Evolutionary conservation across 2,888 invertebrate genomes (phyloP).

Genomic region (Ligdia adustata): DNA sequence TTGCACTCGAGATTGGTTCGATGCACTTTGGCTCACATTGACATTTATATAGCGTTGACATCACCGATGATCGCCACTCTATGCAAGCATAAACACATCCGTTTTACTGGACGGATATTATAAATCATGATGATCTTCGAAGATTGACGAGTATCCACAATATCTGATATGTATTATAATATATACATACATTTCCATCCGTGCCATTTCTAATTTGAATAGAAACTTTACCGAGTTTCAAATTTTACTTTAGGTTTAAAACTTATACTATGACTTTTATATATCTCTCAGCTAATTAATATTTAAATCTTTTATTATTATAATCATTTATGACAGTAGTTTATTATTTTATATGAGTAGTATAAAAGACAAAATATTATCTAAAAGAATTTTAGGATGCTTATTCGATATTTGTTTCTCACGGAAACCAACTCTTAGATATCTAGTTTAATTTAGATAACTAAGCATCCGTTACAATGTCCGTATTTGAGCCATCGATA

Average conservation of each 20-base stretch:
- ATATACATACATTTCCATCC: not conserved
- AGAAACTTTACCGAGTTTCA: too few relatives aligned
- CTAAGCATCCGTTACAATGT: constrained; percentile 13
- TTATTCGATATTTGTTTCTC: too few relatives aligned
- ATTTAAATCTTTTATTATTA: too few relatives aligned
- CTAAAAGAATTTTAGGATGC: too few relatives aligned
- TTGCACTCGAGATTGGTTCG: constrained; percentile 45
- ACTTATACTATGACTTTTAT: too few relatives aligned
- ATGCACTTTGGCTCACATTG: constrained; percentile 45
- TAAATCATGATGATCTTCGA: constrained; percentile 10
- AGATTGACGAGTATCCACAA: not conserved
- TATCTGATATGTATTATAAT: too few relatives aligned
- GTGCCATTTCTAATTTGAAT: too few relatives aligned
- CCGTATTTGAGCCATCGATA: constrained; percentile 8
- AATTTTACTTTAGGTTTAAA: too few relatives aligned
- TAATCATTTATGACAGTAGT: too few relatives aligned
- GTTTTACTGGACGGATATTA: constrained; percentile 13
- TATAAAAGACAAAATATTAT: too few relatives aligned
- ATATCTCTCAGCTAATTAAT: too few relatives aligned
- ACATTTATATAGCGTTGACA: constrained; percentile 39
- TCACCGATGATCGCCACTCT: constrained; percentile 27
- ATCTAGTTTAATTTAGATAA: constrained; percentile 6
- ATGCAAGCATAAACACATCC: constrained; percentile 8
- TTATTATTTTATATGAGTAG: too few relatives aligned
- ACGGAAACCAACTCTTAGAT: constrained; percentile 5